Evolutionary conservation across 2,888 invertebrate species (phyloP).

Genomic region (Caenorhabditis japonica): DNA sequence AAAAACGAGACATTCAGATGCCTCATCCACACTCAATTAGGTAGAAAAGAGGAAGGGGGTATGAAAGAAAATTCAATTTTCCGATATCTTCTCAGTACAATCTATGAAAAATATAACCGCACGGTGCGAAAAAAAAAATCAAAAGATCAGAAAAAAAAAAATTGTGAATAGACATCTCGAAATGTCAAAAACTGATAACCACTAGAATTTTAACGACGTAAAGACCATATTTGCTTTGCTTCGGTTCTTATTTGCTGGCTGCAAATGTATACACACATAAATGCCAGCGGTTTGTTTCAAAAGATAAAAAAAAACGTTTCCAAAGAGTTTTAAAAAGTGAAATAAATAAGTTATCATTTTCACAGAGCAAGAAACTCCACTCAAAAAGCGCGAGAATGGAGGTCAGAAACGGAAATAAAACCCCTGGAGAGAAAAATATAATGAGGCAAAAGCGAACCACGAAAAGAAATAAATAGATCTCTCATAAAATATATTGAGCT

Average conservation of each 20-base stretch:
- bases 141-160: constrained; percentile 15
- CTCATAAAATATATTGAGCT: too few relatives aligned
- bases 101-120: too few relatives aligned
- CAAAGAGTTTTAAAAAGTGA: not conserved
- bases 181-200: constrained; percentile 23
- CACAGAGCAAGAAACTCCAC: not conserved
- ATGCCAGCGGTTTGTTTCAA: not conserved
- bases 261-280: constrained; percentile 16
- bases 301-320: not conserved
- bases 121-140: too few relatives aligned
- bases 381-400: not conserved
- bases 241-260: too few relatives aligned
- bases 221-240: constrained; percentile 25
- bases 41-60: constrained; percentile 18
- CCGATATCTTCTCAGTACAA: not conserved
- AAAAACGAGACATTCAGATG: constrained; percentile 19
- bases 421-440: too few relatives aligned
- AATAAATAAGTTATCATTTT: constrained; percentile 3
- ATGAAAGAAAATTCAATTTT: constrained; percentile 3
- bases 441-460: too few relatives aligned
- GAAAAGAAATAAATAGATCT: too few relatives aligned
- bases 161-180: not conserved
- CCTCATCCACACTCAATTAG: constrained; percentile 39
- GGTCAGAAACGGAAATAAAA: not conserved
- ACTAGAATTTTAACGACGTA: constrained; percentile 34